Percentiles rank a stretch among this genome's conserved stretches.
phyloP scores from a whole-genome alignment of 2,888 invertebrate species.

The Hydrotaea diabolus region DNA sequence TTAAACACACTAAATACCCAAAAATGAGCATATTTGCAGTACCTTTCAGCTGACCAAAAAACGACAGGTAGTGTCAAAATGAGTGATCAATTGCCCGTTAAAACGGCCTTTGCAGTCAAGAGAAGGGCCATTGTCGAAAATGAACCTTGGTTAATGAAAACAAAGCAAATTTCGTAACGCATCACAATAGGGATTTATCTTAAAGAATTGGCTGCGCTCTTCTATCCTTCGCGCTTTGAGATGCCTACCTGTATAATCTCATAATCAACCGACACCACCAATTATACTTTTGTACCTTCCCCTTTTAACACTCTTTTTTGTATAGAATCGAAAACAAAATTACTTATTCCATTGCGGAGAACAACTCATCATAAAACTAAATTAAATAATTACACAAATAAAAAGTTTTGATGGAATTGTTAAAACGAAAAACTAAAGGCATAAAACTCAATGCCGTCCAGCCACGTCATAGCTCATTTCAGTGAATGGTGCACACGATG shows the following conservation, averaged over 20 bases:
- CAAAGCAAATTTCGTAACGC: too few relatives aligned
- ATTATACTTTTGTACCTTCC: background rate
- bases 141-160: too few relatives aligned
- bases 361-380: slow-evolving; percentile 54
- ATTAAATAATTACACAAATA: slow-evolving; percentile 67
- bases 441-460: background rate
- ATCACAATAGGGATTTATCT: too few relatives aligned
- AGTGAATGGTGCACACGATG: background rate
- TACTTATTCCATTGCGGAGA: background rate
- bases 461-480: background rate
- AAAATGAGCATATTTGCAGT: too few relatives aligned
- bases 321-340: slow-evolving; percentile 14
- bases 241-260: background rate
- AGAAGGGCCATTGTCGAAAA: too few relatives aligned
- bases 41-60: too few relatives aligned
- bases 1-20: too few relatives aligned
- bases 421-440: background rate
- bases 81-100: too few relatives aligned
- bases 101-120: too few relatives aligned
- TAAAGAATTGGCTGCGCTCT: too few relatives aligned
- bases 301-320: background rate
- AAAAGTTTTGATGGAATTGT: slow-evolving; percentile 42
- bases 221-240: too few relatives aligned
- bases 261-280: background rate
- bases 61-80: too few relatives aligned